phyloP scores from a whole-genome alignment of 1,140 invertebrate species.

The Diachasmimorpha longicaudata region DNA sequence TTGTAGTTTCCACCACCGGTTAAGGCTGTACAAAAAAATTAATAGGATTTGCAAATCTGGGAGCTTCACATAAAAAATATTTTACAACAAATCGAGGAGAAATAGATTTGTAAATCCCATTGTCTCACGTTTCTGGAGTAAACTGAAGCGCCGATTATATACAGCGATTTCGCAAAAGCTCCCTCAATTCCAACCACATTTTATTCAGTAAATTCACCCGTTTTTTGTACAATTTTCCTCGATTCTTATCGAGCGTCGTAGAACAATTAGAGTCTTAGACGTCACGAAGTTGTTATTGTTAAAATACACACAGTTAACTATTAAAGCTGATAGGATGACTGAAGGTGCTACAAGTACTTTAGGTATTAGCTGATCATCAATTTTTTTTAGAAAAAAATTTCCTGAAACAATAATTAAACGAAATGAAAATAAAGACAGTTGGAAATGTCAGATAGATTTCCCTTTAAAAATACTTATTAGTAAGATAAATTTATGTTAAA shows the following conservation, averaged over 20 bases:
- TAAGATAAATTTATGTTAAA: too few relatives aligned
- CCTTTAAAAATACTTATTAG: too few relatives aligned
- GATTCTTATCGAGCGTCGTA: background rate
- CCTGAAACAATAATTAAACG: conserved; percentile 8
- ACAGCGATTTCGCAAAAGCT: background rate
- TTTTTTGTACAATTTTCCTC: background rate
- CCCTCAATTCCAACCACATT: background rate
- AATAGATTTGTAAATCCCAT: background rate
- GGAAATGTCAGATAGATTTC: background rate
- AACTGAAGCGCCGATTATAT: conserved; percentile 19
- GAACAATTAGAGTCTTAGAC: too few relatives aligned
- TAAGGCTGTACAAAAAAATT: conserved; percentile 17
- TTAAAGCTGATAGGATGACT: too few relatives aligned
- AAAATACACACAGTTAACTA: too few relatives aligned
- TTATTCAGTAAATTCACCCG: background rate
- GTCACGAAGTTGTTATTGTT: too few relatives aligned
- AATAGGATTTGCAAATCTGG: background rate
- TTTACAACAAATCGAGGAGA: background rate
- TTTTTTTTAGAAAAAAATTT: background rate
- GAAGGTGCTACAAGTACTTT: background rate
- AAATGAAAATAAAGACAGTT: background rate
- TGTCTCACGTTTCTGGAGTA: background rate
- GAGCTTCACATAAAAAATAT: background rate
- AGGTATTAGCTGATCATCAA: background rate
- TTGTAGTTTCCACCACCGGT: conserved; percentile 18